These are phyloP conservation scores for Chrysogorgia sp. DNA, from an alignment of 92 coral and sea anemone species.

Conservation along the genomic window DNA sequence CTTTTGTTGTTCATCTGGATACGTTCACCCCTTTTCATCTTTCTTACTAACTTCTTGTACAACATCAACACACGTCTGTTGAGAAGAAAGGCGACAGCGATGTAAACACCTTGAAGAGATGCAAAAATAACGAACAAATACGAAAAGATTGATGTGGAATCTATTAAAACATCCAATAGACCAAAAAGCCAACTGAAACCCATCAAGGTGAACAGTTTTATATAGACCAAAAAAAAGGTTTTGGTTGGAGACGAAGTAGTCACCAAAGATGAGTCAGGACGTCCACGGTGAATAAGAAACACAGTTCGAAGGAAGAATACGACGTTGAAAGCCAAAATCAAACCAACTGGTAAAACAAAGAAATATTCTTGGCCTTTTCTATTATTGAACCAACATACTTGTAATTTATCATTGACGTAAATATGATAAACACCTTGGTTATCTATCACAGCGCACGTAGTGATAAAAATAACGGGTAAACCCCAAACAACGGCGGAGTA, in stretches of 20 bases:
- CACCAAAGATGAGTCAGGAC: not conserved
- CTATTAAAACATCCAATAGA: not conserved
- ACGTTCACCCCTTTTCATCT: no score
- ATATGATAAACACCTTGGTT: not conserved
- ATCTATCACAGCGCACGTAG: slow-evolving; percentile 1
- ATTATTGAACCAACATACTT: slow-evolving; percentile 12
- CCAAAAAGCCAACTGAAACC: slow-evolving; percentile 33
- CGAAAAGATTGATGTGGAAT: not conserved
- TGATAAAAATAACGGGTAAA: slow-evolving; percentile 9
- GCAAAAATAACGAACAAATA: slow-evolving; percentile 20
- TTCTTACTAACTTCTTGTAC: no score
- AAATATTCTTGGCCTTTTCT: not conserved
- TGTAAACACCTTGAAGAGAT: slow-evolving; percentile 15
- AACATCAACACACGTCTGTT: slow-evolving; percentile 1
- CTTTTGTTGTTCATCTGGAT: no score
- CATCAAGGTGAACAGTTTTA: slow-evolving; percentile 22
- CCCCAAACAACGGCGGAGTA: slow-evolving; percentile 13
- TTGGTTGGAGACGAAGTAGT: not conserved
- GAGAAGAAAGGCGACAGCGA: slow-evolving; percentile 10
- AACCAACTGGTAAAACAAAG: slow-evolving; percentile 20
- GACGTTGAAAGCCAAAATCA: slow-evolving; percentile 4
- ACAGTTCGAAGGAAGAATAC: slow-evolving; percentile 3
- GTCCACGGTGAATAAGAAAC: not conserved
- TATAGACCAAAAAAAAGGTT: not conserved
- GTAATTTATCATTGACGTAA: not conserved